phyloP scores from a whole-genome alignment of 1,140 invertebrate genomes.

The Nautilus pompilius region DNA sequence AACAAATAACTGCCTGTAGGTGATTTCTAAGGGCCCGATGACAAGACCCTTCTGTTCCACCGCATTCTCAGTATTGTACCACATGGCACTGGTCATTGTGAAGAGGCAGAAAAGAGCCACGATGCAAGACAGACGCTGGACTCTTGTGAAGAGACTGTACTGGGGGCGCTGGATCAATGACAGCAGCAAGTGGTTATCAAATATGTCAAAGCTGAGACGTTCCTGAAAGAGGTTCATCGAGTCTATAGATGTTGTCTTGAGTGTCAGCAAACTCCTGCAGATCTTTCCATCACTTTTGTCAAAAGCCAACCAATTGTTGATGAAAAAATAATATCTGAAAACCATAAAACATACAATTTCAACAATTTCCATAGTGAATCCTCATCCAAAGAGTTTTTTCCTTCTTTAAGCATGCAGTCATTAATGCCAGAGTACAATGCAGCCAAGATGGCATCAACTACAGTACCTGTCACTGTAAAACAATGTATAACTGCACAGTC shows the following conservation, averaged over 20 bases:
- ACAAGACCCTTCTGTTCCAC: constrained; percentile 28
- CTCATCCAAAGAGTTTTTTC: too few relatives aligned
- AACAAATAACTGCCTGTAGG: constrained; percentile 42
- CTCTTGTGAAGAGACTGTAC: constrained; percentile 39
- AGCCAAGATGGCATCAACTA: too few relatives aligned
- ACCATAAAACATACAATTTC: too few relatives aligned
- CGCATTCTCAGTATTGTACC: constrained; percentile 31
- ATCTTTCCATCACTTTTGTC: constrained; percentile 59
- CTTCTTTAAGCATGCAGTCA: too few relatives aligned
- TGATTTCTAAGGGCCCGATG: constrained; percentile 54
- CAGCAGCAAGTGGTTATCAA: constrained; percentile 39
- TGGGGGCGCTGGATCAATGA: constrained; percentile 30
- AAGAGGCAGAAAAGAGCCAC: constrained; percentile 37
- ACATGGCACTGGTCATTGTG: constrained; percentile 50
- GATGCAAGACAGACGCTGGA: constrained; percentile 42
- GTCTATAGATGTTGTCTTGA: background rate
- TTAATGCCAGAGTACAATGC: too few relatives aligned
- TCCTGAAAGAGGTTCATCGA: constrained; percentile 20
- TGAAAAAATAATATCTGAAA: constrained; percentile 55
- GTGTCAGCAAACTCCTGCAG: constrained; percentile 8
- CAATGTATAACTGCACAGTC: too few relatives aligned
- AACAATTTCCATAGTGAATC: too few relatives aligned
- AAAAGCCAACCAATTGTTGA: constrained; percentile 57
- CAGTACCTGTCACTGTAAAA: too few relatives aligned
- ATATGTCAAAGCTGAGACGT: constrained; percentile 43